A percentile compares a stretch with the other conserved stretches of the same genome.
These are phyloP conservation scores for Eristalis tenax DNA, from an alignment of 2,888 invertebrate genomes.

Conservation along the genomic window DNA sequence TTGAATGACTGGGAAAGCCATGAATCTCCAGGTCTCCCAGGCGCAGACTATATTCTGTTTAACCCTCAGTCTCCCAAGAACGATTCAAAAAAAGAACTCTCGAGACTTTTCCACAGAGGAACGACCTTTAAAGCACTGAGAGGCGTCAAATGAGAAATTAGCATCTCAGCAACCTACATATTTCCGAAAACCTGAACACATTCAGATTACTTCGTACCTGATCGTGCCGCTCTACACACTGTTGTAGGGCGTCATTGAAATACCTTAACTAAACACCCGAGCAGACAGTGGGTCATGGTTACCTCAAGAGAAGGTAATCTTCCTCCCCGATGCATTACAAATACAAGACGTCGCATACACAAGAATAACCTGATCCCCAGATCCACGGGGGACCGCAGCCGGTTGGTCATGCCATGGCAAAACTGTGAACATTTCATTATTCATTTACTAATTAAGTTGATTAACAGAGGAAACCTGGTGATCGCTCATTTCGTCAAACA, in stretches of 20 bases:
- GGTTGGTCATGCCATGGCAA: neutral
- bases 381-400: neutral
- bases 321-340: neutral
- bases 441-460: slow-evolving; percentile 2
- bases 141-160: neutral
- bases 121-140: neutral
- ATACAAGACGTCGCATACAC: neutral
- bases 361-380: neutral
- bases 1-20: neutral
- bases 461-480: neutral
- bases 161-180: neutral
- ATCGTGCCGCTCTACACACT: neutral
- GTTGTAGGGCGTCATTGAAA: neutral
- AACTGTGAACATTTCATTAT: slow-evolving; percentile 1
- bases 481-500: neutral
- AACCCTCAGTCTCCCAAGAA: neutral
- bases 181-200: neutral
- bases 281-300: neutral
- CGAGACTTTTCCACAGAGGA: neutral
- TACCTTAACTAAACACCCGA: neutral
- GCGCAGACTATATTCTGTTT: neutral
- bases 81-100: neutral
- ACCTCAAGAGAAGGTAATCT: neutral
- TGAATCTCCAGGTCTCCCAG: neutral
- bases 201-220: neutral